phyloP scores from a whole-genome alignment of 2,888 invertebrate species.

The Lepidochitona cinerea region DNA sequence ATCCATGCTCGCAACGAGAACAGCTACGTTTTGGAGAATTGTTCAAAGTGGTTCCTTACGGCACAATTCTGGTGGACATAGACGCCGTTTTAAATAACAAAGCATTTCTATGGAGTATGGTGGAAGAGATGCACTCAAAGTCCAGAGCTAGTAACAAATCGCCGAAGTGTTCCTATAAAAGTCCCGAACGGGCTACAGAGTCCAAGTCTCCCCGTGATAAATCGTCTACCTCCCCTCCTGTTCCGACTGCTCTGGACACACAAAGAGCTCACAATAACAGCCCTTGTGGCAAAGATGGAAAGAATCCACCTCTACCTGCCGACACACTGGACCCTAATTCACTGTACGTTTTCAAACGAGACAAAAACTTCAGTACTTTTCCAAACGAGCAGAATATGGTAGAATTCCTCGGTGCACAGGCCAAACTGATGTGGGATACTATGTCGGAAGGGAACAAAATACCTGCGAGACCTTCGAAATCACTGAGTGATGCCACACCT shows the following conservation, averaged over 20 bases:
- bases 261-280: not conserved
- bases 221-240: not conserved
- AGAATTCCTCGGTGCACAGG: not conserved
- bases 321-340: not conserved
- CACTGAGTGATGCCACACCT: not conserved
- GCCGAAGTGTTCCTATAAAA: not conserved
- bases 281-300: not conserved
- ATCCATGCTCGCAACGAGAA: constrained; percentile 38
- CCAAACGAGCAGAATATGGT: too few species aligned
- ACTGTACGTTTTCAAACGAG: not conserved
- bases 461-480: not conserved
- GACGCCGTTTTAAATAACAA: constrained; percentile 22
- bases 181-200: not conserved
- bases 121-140: constrained; percentile 17
- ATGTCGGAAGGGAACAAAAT: not conserved
- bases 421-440: not conserved
- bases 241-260: not conserved
- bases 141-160: not conserved
- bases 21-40: constrained; percentile 39
- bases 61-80: constrained; percentile 43
- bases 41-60: constrained; percentile 38
- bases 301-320: not conserved
- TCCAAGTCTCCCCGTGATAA: not conserved
- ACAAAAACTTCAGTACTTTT: not conserved
- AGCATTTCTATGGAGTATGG: constrained; percentile 29